A percentile compares a stretch with the other conserved stretches of the same genome.
Conservation (phyloP, 2,888 invertebrate genomes). For the Lordiphosa fenestrarum region DNA sequence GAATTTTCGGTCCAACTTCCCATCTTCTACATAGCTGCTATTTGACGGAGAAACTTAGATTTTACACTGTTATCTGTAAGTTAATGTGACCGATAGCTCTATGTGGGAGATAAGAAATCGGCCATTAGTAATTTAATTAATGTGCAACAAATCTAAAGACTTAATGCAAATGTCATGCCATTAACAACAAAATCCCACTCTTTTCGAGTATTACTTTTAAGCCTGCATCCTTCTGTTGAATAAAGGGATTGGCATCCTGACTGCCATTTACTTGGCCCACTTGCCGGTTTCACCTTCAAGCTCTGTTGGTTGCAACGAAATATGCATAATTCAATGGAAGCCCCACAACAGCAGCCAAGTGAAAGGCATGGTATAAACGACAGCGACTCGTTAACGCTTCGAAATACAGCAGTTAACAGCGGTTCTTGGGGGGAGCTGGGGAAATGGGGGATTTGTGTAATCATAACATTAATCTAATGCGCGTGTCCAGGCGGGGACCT, state of each 20-base stretch:
- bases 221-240: too few species aligned
- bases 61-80: too few species aligned
- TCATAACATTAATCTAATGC: constrained; percentile 68
- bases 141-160: not conserved
- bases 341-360: constrained; percentile 16
- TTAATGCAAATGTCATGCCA: not conserved
- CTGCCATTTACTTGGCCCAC: too few species aligned
- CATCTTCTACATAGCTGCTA: too few species aligned
- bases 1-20: too few species aligned
- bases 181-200: not conserved
- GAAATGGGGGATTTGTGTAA: constrained; percentile 29
- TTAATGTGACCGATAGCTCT: too few species aligned
- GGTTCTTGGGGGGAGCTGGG: not conserved
- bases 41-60: too few species aligned
- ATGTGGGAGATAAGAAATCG: too few species aligned
- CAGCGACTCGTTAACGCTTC: constrained; percentile 55
- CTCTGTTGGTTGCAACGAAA: constrained; percentile 37
- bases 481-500: constrained; percentile 34
- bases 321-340: constrained; percentile 63
- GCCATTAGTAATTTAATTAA: too few species aligned
- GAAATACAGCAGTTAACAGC: constrained; percentile 24
- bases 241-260: too few species aligned
- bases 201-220: not conserved
- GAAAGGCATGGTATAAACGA: constrained; percentile 54
- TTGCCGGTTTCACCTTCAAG: too few species aligned